phyloP scores from a whole-genome alignment of 2,113 vertebrate genomes.

The Trematocara unimaculatum region DNA sequence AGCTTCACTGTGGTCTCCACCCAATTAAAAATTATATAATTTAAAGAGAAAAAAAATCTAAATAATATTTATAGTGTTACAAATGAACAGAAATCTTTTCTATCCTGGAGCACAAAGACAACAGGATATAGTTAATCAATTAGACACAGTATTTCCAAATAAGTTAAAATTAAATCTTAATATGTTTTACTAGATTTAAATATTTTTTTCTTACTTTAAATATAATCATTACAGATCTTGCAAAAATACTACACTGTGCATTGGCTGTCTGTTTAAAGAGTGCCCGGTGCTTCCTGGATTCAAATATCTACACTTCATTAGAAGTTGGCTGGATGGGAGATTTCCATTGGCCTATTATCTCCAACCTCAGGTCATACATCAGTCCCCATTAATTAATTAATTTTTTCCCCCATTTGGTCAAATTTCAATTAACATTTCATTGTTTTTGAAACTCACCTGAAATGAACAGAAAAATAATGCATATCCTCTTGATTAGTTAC shows the following conservation, averaged over 20 bases:
- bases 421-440: constrained; percentile 34
- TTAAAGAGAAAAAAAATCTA: background rate
- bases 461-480: constrained; percentile 41
- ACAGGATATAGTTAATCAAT: constrained; percentile 47
- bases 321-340: constrained; percentile 8
- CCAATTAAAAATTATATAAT: background rate
- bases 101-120: constrained; percentile 38
- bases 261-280: constrained; percentile 63
- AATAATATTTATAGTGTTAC: constrained; percentile 40
- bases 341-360: background rate
- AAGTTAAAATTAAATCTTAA: constrained; percentile 68
- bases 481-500: constrained; percentile 29
- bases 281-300: constrained; percentile 60
- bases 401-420: constrained; percentile 29
- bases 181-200: constrained; percentile 71
- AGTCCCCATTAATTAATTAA: background rate
- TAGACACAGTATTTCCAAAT: constrained; percentile 62
- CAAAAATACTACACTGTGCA: constrained; percentile 72
- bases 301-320: constrained; percentile 63
- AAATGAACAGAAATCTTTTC: constrained; percentile 50
- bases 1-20: constrained; percentile 27
- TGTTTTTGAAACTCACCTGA: constrained; percentile 29
- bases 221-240: constrained; percentile 67
- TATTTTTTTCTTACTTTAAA: constrained; percentile 64
- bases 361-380: background rate